Conservation (phyloP, 2,888 invertebrate species). For the Bembecia ichneumoniformis region DNA sequence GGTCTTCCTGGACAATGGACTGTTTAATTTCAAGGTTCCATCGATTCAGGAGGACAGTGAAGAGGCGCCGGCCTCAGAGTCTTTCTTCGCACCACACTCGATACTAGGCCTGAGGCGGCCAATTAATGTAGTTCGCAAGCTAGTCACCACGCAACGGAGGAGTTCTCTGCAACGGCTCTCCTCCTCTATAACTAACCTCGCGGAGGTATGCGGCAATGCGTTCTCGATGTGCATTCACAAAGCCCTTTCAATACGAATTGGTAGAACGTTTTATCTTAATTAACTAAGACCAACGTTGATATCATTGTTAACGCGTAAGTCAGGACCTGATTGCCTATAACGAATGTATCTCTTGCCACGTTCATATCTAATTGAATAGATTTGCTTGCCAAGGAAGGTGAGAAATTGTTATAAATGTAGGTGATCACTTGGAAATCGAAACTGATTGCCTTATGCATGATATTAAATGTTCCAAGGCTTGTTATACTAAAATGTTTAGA, state of each 20-base stretch:
- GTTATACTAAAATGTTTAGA: too few species aligned
- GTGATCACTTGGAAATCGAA: too few species aligned
- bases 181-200: constrained; percentile 63
- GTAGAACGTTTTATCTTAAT: not conserved
- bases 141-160: constrained; percentile 63
- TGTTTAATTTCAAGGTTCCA: constrained; percentile 59
- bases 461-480: too few species aligned
- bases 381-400: too few species aligned
- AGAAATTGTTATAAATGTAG: too few species aligned
- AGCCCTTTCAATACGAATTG: not conserved
- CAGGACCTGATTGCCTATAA: too few species aligned
- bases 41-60: constrained; percentile 52
- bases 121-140: constrained; percentile 65
- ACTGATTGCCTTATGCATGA: too few species aligned
- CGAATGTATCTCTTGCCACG: too few species aligned
- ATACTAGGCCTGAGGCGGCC: constrained; percentile 58
- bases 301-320: not conserved
- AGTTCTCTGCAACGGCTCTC: constrained; percentile 62
- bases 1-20: constrained; percentile 11
- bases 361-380: too few species aligned
- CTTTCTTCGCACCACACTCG: constrained; percentile 50
- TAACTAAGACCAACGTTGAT: not conserved
- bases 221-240: constrained; percentile 44
- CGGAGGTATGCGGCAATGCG: constrained; percentile 58
- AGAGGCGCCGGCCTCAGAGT: constrained; percentile 40